A percentile compares a stretch with the other conserved stretches of the same genome.
These are phyloP conservation scores for Arenicola marina DNA, from an alignment of 2,888 invertebrate species.

Conservation along the genomic window DNA sequence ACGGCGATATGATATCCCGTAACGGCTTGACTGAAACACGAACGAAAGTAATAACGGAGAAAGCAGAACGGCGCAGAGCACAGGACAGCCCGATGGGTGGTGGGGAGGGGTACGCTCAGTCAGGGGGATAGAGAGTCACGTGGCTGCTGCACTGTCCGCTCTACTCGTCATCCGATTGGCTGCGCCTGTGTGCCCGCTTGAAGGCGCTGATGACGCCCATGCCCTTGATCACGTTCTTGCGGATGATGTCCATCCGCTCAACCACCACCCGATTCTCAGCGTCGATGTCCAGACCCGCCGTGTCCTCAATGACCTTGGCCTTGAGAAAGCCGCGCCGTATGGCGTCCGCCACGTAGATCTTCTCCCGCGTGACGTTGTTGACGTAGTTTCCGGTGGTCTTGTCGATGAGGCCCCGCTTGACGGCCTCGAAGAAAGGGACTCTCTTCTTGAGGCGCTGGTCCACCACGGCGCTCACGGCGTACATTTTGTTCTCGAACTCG, in stretches of 20 bases:
- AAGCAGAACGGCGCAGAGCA: no score
- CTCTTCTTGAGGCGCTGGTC: constrained; percentile 29
- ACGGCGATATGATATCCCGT: no score
- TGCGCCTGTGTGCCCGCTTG: background rate
- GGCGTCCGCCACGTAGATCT: constrained; percentile 34
- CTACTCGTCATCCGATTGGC: no score
- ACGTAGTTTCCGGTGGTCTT: constrained; percentile 34
- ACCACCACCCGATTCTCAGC: constrained; percentile 53
- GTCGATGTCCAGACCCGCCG: constrained; percentile 49
- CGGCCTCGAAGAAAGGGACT: constrained; percentile 34
- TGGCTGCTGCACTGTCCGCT: no score
- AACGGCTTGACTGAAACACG: no score
- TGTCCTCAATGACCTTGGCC: constrained; percentile 41
- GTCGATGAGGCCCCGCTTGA: constrained; percentile 36
- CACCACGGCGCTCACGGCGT: constrained; percentile 36
- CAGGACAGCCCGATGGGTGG: no score
- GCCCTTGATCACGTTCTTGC: constrained; percentile 34
- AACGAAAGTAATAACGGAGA: no score
- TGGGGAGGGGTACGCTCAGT: no score
- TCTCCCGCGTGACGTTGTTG: constrained; percentile 32
- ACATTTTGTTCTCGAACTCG: constrained; percentile 28
- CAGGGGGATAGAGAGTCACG: no score
- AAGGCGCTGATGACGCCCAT: constrained; percentile 1
- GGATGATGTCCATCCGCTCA: constrained; percentile 44
- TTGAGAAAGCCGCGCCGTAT: constrained; percentile 35